Evolutionary conservation across 2,797 vertebrate genomes (phyloP).

Genomic region (Oreonectes daqikongensis): DNA sequence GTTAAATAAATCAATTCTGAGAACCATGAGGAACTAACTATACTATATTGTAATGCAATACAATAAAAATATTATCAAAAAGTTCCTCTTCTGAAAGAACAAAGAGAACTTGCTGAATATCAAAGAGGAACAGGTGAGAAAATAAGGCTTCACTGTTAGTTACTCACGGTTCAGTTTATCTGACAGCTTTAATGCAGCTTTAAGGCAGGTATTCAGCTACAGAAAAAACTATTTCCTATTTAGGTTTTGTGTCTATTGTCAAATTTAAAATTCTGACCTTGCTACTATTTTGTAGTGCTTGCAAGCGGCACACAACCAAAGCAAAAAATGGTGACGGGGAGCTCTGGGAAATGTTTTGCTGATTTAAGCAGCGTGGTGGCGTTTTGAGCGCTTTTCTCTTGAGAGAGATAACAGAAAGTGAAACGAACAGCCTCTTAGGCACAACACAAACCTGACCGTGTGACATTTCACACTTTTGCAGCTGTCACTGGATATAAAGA

Average conservation of each 20-base stretch:
- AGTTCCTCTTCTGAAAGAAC: background rate
- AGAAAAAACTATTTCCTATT: slow-evolving; percentile 2
- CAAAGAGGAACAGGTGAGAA: background rate
- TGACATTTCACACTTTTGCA: slow-evolving; percentile 36
- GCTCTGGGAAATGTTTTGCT: slow-evolving; percentile 32
- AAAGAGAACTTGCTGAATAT: background rate
- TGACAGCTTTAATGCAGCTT: slow-evolving; percentile 1
- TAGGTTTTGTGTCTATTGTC: slow-evolving; percentile 16
- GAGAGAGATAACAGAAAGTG: slow-evolving; percentile 33
- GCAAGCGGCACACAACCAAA: slow-evolving; percentile 9
- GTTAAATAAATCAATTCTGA: no score
- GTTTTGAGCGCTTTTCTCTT: background rate
- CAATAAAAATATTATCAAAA: background rate
- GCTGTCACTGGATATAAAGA: slow-evolving; percentile 29
- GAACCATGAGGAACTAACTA: background rate
- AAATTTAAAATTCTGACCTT: slow-evolving; percentile 5
- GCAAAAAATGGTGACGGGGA: slow-evolving; percentile 18
- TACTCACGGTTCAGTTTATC: background rate
- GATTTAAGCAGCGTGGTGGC: slow-evolving; percentile 35
- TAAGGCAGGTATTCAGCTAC: background rate
- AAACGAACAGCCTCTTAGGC: slow-evolving; percentile 44
- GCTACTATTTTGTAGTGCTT: slow-evolving; percentile 20
- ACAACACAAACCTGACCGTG: slow-evolving; percentile 37
- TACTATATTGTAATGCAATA: background rate
- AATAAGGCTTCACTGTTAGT: background rate